A percentile compares a stretch with the other conserved stretches of the same genome.
phyloP scores from a whole-genome alignment of 1,140 invertebrate genomes.

The Bombus sibiricus region DNA sequence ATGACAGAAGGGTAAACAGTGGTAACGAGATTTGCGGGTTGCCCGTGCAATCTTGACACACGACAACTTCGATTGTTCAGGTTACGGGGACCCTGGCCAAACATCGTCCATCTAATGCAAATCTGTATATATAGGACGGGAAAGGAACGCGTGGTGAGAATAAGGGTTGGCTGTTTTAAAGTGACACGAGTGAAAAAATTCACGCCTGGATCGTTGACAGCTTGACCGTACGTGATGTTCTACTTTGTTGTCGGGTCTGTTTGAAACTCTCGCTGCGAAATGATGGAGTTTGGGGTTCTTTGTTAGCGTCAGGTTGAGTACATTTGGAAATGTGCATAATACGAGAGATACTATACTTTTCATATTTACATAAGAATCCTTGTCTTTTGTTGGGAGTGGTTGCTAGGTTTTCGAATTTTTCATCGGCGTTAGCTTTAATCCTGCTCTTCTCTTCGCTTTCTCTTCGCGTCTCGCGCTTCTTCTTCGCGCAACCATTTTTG shows the following conservation, averaged over 20 bases:
- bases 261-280: background rate
- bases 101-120: slow-evolving; percentile 67
- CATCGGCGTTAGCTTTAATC: background rate
- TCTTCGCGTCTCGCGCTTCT: too few species aligned
- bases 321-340: background rate
- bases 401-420: background rate
- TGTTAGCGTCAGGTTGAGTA: background rate
- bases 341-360: background rate
- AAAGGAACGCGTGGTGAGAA: slow-evolving; percentile 5
- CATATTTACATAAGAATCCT: background rate
- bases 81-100: slow-evolving; percentile 70
- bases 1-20: slow-evolving; percentile 77
- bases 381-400: background rate
- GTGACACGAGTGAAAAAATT: slow-evolving; percentile 54
- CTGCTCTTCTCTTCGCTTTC: too few species aligned
- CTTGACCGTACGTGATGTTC: background rate
- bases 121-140: slow-evolving; percentile 29
- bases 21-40: slow-evolving; percentile 71
- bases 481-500: too few species aligned
- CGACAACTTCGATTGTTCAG: slow-evolving; percentile 61
- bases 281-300: background rate
- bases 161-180: slow-evolving; percentile 36
- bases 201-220: slow-evolving; percentile 13
- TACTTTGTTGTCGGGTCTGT: background rate
- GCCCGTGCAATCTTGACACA: slow-evolving; percentile 58